These are phyloP conservation scores for Pitangus sulphuratus DNA, from an alignment of 2,797 vertebrate species.

Conservation along the genomic window DNA sequence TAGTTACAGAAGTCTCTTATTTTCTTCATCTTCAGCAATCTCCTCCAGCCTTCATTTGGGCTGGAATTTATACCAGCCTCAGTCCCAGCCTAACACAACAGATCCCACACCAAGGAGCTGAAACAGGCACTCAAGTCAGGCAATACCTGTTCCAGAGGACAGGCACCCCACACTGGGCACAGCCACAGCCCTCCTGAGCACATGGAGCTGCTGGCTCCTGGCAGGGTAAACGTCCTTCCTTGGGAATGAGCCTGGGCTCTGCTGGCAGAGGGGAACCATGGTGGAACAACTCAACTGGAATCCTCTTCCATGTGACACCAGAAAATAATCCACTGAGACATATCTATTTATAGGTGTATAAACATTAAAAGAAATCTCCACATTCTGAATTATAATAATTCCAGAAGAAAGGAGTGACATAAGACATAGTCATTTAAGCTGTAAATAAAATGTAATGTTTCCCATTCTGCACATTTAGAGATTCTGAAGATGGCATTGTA, in stretches of 20 bases:
- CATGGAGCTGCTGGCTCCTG: background rate
- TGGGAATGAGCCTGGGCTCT: background rate
- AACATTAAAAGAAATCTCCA: background rate
- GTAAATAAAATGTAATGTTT: background rate
- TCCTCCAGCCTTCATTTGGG: background rate
- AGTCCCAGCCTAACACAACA: background rate
- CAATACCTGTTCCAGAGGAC: rapidly evolving
- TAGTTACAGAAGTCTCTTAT: background rate
- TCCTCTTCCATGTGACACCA: background rate
- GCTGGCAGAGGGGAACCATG: background rate
- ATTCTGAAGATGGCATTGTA: background rate
- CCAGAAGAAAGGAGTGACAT: background rate
- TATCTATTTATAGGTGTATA: rapidly evolving
- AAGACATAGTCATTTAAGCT: background rate
- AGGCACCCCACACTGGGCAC: rapidly evolving
- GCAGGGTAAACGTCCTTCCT: background rate
- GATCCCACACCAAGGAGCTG: background rate
- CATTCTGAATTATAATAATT: background rate
- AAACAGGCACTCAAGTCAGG: background rate
- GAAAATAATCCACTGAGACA: background rate
- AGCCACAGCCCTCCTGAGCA: background rate
- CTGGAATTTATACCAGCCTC: background rate
- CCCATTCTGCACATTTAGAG: background rate
- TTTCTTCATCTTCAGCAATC: background rate
- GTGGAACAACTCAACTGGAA: background rate